Base-by-base conservation (phyloP, 2,888 invertebrate genomes). In the Caenorhabditis becei region DNA sequence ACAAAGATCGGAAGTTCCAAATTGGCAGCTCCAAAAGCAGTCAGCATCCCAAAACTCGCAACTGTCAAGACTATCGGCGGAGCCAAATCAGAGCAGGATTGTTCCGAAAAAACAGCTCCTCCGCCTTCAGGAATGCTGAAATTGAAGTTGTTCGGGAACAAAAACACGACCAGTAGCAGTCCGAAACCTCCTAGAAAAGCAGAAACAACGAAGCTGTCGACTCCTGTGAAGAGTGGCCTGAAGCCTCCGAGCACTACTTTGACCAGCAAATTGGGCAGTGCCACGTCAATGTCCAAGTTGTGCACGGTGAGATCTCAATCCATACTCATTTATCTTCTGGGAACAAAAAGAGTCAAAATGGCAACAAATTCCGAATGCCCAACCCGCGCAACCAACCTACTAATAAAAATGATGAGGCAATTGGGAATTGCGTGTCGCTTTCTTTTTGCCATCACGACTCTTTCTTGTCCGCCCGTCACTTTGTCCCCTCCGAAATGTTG, bases 341-440 rank as follows among this genome's bases (percentile, higher is more conserved):
- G 23, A 59, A 41, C 10, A 59, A 18, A 37, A 32, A 35, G 14
- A 53, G 44, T 32, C 35, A 47, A 69, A 58, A 69, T 49, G 49
- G 23, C 49, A 49, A 49, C 49, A 49, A 49, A 23, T 49, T 53
- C 2, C 26, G 10, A 20, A 16, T 18, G 26, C 20, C 23, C 7
- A 16, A 53, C 49, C 18, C 49, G 20, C 49, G 41, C 44, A 54
- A 54, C 56, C n/a, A 74, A 74, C 74, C 74, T 74, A 66, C 65
- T 66, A 59, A 74, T 74, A 74, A 74, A 74, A 74, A 74, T 74
- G 74, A 74, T 74, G 65, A 74, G 49, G 58, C 74, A 59, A 65
- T 53, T 74, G 74, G 74, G 74, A 74, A 74, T 74, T 74, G 74
- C 58, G 58, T 74, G 56, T 51, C 63, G 28, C 58, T 18, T 65